Conservation (phyloP, 2,888 invertebrate genomes). For the Elysia crispata region DNA sequence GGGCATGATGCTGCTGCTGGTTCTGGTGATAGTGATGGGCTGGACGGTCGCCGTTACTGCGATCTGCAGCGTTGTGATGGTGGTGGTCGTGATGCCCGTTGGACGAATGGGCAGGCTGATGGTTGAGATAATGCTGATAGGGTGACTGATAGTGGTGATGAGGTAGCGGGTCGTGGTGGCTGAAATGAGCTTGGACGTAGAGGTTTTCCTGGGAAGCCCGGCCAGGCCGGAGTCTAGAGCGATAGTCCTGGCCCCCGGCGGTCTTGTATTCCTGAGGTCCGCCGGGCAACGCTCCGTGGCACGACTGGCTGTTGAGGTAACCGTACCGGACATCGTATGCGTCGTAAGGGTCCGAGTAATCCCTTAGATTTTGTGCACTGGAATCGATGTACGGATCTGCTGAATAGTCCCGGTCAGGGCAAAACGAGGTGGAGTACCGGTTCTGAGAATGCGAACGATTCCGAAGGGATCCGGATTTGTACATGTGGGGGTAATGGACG, state of each 20-base stretch:
- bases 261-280: not conserved
- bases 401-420: not conserved
- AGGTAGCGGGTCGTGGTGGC: slow-evolving; percentile 21
- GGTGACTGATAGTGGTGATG: slow-evolving; percentile 14
- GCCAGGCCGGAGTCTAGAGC: not conserved
- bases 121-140: not conserved
- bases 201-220: not conserved
- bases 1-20: not conserved
- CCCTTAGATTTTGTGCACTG: not conserved
- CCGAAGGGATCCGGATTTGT: not conserved
- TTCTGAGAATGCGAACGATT: slow-evolving; percentile 5
- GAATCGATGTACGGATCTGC: not conserved
- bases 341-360: not conserved
- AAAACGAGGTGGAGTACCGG: slow-evolving; percentile 34
- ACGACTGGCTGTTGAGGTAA: not conserved
- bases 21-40: slow-evolving; percentile 18
- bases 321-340: not conserved
- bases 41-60: slow-evolving; percentile 6
- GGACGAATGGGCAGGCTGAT: slow-evolving; percentile 9
- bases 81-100: slow-evolving; percentile 3
- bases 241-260: not conserved
- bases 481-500: not conserved
- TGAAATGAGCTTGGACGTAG: not conserved
- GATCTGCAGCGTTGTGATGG: not conserved
- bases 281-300: not conserved